phyloP scores from a whole-genome alignment of 2,797 vertebrate genomes.

The Fistularia tabacaria region DNA sequence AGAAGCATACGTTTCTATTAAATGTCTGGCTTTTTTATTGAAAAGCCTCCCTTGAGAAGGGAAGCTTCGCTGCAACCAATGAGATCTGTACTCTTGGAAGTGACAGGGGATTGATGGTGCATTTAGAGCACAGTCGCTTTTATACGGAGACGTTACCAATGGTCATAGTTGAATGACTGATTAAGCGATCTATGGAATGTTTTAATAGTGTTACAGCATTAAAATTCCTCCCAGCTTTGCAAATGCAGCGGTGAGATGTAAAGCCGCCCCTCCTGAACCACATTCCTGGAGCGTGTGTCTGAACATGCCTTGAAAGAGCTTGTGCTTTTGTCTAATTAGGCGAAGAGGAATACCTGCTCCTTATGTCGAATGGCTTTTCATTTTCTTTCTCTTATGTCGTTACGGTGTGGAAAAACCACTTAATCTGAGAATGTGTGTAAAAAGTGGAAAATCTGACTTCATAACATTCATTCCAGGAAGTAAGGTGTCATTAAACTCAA shows the following conservation, averaged over 20 bases:
- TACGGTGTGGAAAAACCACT: constrained; percentile 9
- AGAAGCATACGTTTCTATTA: too few species aligned
- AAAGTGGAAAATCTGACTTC: constrained; percentile 1
- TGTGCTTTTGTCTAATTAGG: constrained; percentile 34
- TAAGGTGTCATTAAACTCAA: constrained; percentile 26
- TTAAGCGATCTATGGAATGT: too few species aligned
- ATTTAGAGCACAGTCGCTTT: too few species aligned
- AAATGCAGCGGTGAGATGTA: constrained; percentile 12
- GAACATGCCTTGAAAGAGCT: constrained; percentile 34
- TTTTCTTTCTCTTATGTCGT: constrained; percentile 7
- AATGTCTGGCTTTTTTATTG: too few species aligned
- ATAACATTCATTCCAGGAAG: constrained; percentile 17
- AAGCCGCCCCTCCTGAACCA: constrained; percentile 37
- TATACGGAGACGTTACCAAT: too few species aligned
- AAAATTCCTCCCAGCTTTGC: neutral
- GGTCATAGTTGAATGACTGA: too few species aligned
- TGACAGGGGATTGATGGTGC: too few species aligned
- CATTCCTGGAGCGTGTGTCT: constrained; percentile 54
- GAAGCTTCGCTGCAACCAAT: too few species aligned
- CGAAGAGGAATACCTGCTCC: constrained; percentile 36
- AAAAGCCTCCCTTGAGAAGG: too few species aligned
- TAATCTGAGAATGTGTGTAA: constrained; percentile 11
- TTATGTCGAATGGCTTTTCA: constrained; percentile 39
- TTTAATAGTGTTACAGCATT: neutral
- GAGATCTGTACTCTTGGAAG: too few species aligned